Conservation (phyloP, 2,113 vertebrate genomes). For the Erythrocercus mccallii region DNA sequence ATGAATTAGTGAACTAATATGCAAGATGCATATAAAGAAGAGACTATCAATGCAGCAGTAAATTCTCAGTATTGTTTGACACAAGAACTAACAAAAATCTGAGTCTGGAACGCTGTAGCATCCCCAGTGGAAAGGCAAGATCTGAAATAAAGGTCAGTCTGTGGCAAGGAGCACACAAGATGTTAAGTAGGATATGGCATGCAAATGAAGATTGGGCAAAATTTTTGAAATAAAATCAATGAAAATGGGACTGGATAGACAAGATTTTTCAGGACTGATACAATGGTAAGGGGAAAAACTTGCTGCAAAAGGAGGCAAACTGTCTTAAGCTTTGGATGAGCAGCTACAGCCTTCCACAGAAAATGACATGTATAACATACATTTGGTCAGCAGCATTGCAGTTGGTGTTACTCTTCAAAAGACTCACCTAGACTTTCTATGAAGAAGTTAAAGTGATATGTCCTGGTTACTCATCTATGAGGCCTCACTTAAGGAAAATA, state of each 20-base stretch:
- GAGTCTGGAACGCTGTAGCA: neutral
- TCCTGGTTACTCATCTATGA: neutral
- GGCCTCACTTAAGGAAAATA: neutral
- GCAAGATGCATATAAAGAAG: neutral
- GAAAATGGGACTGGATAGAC: neutral
- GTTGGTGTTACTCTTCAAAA: neutral
- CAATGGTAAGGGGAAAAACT: neutral
- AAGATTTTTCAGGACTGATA: neutral
- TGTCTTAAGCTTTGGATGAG: neutral
- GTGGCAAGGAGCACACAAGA: neutral
- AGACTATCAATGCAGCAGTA: neutral
- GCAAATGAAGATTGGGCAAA: neutral
- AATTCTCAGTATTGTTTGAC: neutral
- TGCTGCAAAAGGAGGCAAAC: neutral
- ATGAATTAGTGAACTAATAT: neutral
- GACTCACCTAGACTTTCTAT: neutral
- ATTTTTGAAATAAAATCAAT: neutral
- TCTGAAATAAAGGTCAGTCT: neutral
- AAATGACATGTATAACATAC: fast-evolving
- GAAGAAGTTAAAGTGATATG: neutral
- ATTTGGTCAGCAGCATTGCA: neutral
- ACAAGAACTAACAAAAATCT: neutral
- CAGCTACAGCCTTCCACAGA: neutral
- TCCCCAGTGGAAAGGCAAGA: neutral
- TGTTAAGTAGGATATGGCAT: neutral